Percentiles rank a stretch among this genome's conserved stretches.
These are phyloP conservation scores for Cacatua alba DNA, from an alignment of 2,113 vertebrate species.

Conservation along the genomic window DNA sequence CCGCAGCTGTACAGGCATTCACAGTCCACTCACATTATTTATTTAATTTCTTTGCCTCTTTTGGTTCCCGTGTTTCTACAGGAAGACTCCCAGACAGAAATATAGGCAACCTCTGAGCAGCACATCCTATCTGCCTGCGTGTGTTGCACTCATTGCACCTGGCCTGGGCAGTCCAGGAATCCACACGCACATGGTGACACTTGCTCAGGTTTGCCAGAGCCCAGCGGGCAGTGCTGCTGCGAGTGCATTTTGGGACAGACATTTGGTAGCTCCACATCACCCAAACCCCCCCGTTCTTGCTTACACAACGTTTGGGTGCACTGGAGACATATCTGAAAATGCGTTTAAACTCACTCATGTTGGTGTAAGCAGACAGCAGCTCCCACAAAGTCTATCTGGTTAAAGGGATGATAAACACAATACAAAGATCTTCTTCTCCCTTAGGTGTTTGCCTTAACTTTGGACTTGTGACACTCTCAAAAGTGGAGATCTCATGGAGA, in stretches of 20 bases:
- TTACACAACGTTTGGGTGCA: background rate
- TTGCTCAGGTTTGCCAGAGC: background rate
- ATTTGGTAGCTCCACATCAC: background rate
- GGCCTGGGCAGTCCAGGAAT: rapidly evolving
- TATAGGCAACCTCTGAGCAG: background rate
- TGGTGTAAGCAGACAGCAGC: background rate
- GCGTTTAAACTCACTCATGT: rapidly evolving
- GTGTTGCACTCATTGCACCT: background rate
- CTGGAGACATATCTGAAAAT: background rate
- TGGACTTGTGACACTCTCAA: background rate
- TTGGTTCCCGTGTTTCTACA: rapidly evolving
- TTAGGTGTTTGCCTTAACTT: background rate
- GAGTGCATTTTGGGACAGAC: background rate
- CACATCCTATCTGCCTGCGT: background rate
- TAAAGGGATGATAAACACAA: background rate
- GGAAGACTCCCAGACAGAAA: background rate
- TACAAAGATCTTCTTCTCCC: background rate
- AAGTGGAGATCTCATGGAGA: background rate
- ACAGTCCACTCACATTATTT: background rate
- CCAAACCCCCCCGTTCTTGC: background rate
- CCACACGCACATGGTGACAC: rapidly evolving
- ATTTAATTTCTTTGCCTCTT: background rate
- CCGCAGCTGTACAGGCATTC: background rate
- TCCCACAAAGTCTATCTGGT: background rate
- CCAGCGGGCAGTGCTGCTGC: background rate